phyloP scores from a whole-genome alignment of 2,113 vertebrate species.

The Carassius auratus region DNA sequence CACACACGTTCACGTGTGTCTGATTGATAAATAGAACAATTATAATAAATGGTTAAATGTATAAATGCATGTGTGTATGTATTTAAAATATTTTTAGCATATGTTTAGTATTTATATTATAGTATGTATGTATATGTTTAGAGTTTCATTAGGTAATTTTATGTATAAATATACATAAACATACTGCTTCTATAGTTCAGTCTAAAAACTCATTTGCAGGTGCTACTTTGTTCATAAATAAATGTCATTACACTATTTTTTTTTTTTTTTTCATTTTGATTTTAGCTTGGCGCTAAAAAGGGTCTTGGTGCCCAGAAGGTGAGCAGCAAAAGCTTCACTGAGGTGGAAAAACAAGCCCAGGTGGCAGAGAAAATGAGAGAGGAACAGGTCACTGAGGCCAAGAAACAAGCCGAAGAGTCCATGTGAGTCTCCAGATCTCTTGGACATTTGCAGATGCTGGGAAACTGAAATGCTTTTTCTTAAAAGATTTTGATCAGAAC shows the following conservation, averaged over 20 bases:
- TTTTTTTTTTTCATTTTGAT: not conserved
- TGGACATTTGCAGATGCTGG: not conserved
- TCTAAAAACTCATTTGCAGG: not conserved
- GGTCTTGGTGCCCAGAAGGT: slow-evolving; percentile 97
- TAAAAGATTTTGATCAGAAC: not conserved
- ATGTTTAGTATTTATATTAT: no score
- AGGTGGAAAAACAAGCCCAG: slow-evolving; percentile 94
- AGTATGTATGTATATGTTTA: no score
- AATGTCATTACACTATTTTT: not conserved
- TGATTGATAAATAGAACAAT: no score
- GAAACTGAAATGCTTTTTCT: not conserved
- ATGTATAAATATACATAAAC: no score
- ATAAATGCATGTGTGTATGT: no score
- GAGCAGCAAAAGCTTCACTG: slow-evolving; percentile 93
- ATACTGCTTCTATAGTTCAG: not conserved
- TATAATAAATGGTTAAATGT: no score
- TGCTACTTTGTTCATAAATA: not conserved
- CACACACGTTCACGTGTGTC: no score
- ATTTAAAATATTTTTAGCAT: no score
- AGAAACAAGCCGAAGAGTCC: slow-evolving; percentile 91
- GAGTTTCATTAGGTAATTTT: no score
- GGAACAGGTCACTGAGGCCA: slow-evolving; percentile 85
- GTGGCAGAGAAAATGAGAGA: slow-evolving; percentile 92
- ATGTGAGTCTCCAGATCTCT: slow-evolving; percentile 79
- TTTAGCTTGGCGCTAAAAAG: slow-evolving; percentile 90